phyloP scores from a whole-genome alignment of 2,888 invertebrate genomes.

The Andrena hattorfiana region DNA sequence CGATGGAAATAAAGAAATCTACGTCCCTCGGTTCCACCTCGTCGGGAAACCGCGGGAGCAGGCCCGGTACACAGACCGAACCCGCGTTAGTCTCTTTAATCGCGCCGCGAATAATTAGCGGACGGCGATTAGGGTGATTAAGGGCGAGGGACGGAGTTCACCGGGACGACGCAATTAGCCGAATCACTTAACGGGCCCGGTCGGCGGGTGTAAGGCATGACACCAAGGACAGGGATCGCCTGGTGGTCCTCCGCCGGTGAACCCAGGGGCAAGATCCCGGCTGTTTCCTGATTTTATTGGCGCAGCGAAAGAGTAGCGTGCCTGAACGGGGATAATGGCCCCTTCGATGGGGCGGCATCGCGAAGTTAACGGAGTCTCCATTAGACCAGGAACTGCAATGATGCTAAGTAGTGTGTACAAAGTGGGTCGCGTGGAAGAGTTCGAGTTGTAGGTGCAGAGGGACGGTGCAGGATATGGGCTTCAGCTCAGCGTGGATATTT shows the following conservation, averaged over 20 bases:
- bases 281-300: slow-evolving; percentile 28
- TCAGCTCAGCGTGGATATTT: too few relatives aligned
- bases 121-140: slow-evolving; percentile 80
- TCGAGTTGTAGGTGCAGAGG: too few relatives aligned
- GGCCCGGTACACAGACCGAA: slow-evolving; percentile 44
- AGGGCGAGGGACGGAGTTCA: slow-evolving; percentile 70
- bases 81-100: slow-evolving; percentile 79
- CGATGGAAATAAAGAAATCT: slow-evolving; percentile 71
- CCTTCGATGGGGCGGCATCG: neutral
- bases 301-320: neutral
- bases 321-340: neutral
- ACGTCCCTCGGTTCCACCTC: slow-evolving; percentile 34
- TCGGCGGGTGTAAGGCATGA: slow-evolving; percentile 63
- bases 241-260: slow-evolving; percentile 37
- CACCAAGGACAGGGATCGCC: slow-evolving; percentile 34
- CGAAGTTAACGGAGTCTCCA: neutral
- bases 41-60: slow-evolving; percentile 62
- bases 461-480: too few relatives aligned
- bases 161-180: slow-evolving; percentile 78
- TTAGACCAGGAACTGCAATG: neutral
- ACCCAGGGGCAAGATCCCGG: neutral
- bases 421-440: too few relatives aligned
- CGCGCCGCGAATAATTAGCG: slow-evolving; percentile 81
- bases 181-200: slow-evolving; percentile 78
- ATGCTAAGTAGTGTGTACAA: too few relatives aligned